Conservation (phyloP, 2,888 invertebrate species). For the Drepana falcataria region DNA sequence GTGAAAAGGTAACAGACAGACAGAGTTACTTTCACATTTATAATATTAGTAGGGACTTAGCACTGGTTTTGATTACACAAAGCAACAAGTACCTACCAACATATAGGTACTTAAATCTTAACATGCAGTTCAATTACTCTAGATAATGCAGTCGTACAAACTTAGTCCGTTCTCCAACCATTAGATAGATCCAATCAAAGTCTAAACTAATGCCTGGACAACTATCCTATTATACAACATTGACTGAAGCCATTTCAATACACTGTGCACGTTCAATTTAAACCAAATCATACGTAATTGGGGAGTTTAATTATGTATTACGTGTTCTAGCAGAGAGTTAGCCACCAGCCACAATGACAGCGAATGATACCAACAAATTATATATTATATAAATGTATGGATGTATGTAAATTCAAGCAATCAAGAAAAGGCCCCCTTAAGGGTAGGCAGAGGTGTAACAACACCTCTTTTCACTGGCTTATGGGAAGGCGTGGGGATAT, state of each 20-base stretch:
- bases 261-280: conserved; percentile 39
- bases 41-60: no score
- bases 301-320: conserved; percentile 24
- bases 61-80: no score
- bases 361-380: background rate
- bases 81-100: no score
- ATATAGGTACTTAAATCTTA: no score
- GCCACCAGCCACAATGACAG: background rate
- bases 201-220: background rate
- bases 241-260: conserved; percentile 12
- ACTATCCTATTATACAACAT: background rate
- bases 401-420: no score
- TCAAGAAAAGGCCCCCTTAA: no score
- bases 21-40: no score
- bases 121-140: background rate
- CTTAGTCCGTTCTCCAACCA: background rate
- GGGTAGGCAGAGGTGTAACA: no score
- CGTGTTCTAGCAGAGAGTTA: background rate
- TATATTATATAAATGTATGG: no score
- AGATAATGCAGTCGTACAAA: background rate
- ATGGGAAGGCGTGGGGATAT: no score
- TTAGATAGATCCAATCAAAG: background rate
- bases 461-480: no score
- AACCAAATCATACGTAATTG: conserved; percentile 53
- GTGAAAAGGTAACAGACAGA: no score